These are phyloP conservation scores for Leptinotarsa lineolata DNA, from an alignment of 1,140 invertebrate genomes.

Conservation along the genomic window DNA sequence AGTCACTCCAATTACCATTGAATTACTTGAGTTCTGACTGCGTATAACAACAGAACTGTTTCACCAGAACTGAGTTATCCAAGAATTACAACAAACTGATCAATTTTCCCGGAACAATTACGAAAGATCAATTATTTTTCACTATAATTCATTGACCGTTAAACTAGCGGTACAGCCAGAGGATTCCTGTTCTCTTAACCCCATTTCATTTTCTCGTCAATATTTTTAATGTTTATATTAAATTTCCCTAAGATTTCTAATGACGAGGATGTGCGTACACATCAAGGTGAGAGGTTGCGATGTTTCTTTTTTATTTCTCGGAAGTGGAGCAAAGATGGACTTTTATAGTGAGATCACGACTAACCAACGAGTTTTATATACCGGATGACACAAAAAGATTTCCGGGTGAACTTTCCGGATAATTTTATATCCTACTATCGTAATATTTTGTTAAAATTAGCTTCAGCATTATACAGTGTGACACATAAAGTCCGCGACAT, in stretches of 20 bases:
- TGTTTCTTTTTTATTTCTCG: not conserved
- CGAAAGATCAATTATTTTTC: slow-evolving; percentile 6
- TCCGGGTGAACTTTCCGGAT: too few species aligned
- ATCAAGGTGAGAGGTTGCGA: not conserved
- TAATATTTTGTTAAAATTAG: too few species aligned
- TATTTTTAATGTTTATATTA: slow-evolving; percentile 38
- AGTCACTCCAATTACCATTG: too few species aligned
- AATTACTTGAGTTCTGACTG: too few species aligned
- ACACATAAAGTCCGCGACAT: too few species aligned
- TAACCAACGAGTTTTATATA: too few species aligned
- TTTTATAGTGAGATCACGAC: too few species aligned
- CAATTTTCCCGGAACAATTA: slow-evolving; percentile 20
- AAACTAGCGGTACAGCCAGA: slow-evolving; percentile 14
- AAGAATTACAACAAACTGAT: not conserved
- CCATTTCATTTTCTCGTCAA: slow-evolving; percentile 34
- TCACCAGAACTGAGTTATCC: not conserved
- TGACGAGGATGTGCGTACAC: not conserved
- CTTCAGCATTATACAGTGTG: too few species aligned
- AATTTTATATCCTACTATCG: too few species aligned
- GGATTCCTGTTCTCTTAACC: slow-evolving; percentile 39
- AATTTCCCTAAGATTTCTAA: slow-evolving; percentile 39
- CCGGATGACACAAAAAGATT: too few species aligned
- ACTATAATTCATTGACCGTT: slow-evolving; percentile 30
- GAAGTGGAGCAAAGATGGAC: not conserved
- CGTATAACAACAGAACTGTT: too few species aligned